Conservation (phyloP, 2,888 invertebrate species). For the Nycteola revayana region DNA sequence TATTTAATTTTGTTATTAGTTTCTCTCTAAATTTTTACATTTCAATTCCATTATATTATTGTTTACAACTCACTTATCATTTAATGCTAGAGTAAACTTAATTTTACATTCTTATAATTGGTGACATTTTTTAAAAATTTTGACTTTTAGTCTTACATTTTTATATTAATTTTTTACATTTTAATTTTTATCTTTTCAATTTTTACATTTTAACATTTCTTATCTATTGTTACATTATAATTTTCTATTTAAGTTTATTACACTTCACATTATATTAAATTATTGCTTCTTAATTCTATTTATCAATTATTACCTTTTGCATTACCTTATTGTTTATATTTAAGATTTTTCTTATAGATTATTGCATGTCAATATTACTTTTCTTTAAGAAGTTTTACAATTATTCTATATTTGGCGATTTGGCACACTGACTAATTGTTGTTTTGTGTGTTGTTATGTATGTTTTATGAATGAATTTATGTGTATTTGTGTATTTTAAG, state of each 20-base stretch:
- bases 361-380: neutral
- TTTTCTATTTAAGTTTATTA: neutral
- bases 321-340: no score
- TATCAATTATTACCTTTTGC: no score
- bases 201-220: neutral
- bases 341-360: neutral
- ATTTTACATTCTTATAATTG: neutral
- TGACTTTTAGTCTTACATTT: neutral
- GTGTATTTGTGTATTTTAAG: no score
- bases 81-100: no score
- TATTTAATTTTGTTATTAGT: neutral
- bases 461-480: no score
- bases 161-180: neutral
- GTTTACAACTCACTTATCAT: neutral
- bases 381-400: neutral
- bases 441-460: neutral
- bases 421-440: neutral
- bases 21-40: neutral
- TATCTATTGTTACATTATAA: constrained; percentile 1
- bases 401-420: neutral
- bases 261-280: neutral
- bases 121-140: neutral
- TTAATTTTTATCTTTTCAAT: neutral
- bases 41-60: neutral
- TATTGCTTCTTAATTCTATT: no score